Conservation (phyloP, 2,888 invertebrate species). For the Apamea monoglypha region DNA sequence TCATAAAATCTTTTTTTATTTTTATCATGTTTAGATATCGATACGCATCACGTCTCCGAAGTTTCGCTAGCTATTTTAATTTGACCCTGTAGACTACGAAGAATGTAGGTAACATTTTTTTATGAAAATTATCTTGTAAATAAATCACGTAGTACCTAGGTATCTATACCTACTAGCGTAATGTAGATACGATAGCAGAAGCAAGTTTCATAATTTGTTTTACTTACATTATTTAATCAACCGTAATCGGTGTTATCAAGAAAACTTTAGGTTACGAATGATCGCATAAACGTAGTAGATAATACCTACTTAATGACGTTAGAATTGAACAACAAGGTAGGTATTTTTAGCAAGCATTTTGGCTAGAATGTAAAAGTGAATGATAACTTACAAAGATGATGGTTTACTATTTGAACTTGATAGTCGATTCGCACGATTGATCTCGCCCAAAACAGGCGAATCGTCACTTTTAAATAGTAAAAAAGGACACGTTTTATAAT, state of each 20-base stretch:
- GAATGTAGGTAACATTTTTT: too few species aligned
- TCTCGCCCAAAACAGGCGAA: background rate
- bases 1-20: too few species aligned
- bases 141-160: background rate
- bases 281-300: background rate
- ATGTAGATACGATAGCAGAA: conserved; percentile 31
- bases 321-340: background rate
- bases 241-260: conserved; percentile 26
- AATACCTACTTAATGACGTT: background rate
- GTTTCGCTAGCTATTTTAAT: too few species aligned
- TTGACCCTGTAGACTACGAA: too few species aligned
- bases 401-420: background rate
- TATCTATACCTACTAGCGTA: background rate
- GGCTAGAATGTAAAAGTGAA: background rate
- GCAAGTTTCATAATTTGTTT: conserved; percentile 31
- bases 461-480: background rate
- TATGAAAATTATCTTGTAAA: background rate
- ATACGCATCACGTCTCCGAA: too few species aligned
- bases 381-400: background rate
- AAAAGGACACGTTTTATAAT: background rate
- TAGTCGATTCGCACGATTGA: background rate
- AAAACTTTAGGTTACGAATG: background rate
- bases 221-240: conserved; percentile 41
- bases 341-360: background rate
- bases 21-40: too few species aligned